These are phyloP conservation scores for Channa maculata DNA, from an alignment of 2,113 vertebrate genomes.

Conservation along the genomic window DNA sequence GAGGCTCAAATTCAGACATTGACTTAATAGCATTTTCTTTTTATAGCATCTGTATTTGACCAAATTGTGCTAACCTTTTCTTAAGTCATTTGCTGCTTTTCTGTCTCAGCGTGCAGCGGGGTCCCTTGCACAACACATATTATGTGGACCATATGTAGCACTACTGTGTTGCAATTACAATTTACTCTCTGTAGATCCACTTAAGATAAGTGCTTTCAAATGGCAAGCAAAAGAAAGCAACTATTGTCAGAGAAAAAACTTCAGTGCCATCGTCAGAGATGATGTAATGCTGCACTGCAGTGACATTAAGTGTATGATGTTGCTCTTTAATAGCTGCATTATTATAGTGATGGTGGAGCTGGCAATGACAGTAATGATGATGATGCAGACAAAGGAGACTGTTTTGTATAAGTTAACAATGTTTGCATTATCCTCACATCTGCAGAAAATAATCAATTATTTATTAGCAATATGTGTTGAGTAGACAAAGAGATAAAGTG, in stretches of 20 bases:
- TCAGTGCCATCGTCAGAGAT: constrained; percentile 32
- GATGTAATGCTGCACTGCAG: constrained; percentile 40
- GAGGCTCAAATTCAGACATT: constrained; percentile 69
- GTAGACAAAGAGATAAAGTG: constrained; percentile 57
- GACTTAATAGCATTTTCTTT: constrained; percentile 67
- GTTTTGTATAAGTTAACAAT: constrained; percentile 45
- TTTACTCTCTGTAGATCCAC: constrained; percentile 72
- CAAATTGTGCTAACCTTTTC: constrained; percentile 82
- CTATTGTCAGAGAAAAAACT: constrained; percentile 64
- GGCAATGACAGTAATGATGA: constrained; percentile 23
- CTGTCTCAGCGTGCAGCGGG: constrained; percentile 49
- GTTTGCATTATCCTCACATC: constrained; percentile 47
- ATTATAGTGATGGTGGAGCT: constrained; percentile 35
- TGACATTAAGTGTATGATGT: constrained; percentile 33
- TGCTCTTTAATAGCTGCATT: constrained; percentile 45
- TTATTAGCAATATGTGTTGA: constrained; percentile 43
- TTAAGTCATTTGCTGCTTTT: constrained; percentile 72
- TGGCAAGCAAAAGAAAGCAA: constrained; percentile 63
- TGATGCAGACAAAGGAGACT: constrained; percentile 10
- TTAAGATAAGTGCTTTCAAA: constrained; percentile 81
- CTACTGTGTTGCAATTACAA: constrained; percentile 76
- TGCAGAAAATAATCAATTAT: constrained; percentile 55
- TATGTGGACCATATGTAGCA: constrained; percentile 66
- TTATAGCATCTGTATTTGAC: constrained; percentile 66
- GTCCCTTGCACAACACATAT: constrained; percentile 53